phyloP scores from a whole-genome alignment of 2,113 vertebrate species.

The Serilophus lunatus region DNA sequence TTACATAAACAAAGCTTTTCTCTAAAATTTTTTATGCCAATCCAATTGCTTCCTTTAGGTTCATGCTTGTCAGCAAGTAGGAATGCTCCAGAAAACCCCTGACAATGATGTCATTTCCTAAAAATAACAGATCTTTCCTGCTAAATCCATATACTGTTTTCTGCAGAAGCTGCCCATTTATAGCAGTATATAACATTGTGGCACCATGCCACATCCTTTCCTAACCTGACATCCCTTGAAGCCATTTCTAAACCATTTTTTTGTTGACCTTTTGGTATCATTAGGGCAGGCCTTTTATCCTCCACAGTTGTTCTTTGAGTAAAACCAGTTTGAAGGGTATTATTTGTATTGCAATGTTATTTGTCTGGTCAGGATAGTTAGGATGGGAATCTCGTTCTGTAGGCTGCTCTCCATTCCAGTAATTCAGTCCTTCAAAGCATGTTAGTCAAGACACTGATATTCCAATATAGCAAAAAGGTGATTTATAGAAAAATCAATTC shows the following conservation, averaged over 20 bases:
- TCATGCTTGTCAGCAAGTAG: slow-evolving; percentile 10
- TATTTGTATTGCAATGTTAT: background rate
- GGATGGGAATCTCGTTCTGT: background rate
- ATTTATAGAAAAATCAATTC: background rate
- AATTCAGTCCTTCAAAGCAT: background rate
- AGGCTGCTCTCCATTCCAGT: background rate
- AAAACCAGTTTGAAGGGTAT: background rate
- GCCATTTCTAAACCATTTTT: background rate
- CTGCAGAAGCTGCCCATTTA: background rate
- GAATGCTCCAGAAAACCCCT: slow-evolving; percentile 28
- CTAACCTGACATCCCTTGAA: background rate
- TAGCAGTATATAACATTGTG: background rate
- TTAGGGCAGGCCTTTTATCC: background rate
- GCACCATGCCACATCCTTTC: background rate
- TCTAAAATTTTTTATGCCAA: background rate
- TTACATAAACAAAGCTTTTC: slow-evolving; percentile 43
- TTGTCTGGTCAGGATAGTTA: background rate
- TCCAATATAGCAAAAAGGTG: background rate
- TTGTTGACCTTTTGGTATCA: background rate
- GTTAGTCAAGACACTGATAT: background rate
- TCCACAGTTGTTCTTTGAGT: background rate
- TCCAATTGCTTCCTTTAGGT: slow-evolving; percentile 6
- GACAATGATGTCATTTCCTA: slow-evolving; percentile 15
- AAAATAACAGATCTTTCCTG: slow-evolving; percentile 9
- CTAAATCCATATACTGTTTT: background rate